Percentiles rank a stretch among this genome's conserved stretches.
Conservation (phyloP, 2,113 vertebrate species). For the Puntigrus tetrazona region DNA sequence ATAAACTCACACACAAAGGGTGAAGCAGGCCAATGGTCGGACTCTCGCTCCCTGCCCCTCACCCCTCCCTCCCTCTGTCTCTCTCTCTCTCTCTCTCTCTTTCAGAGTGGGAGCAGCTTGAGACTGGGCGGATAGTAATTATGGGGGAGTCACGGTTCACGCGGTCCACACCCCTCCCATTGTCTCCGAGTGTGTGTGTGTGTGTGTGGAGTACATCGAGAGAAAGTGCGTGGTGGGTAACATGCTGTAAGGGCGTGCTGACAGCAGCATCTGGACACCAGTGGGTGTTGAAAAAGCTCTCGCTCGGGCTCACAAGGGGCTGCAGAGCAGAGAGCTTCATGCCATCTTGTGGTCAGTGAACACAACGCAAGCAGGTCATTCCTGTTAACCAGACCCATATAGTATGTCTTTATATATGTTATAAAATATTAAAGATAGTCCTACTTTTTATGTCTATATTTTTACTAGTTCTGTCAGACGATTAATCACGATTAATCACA, state of each 20-base stretch:
- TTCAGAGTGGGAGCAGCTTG: conserved; percentile 58
- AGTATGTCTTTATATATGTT: neutral
- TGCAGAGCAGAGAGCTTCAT: conserved; percentile 14
- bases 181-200: conserved; percentile 51
- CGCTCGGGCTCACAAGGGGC: conserved; percentile 38
- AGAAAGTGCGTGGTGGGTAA: conserved; percentile 74
- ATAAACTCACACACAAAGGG: conserved; percentile 42
- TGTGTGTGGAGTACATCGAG: conserved; percentile 29
- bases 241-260: conserved; percentile 83
- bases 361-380: conserved; percentile 4
- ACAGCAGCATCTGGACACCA: conserved; percentile 87
- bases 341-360: conserved; percentile 61
- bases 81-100: neutral
- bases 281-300: conserved; percentile 83
- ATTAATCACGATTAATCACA: too few species aligned
- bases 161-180: conserved; percentile 41
- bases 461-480: too few species aligned
- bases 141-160: conserved; percentile 58
- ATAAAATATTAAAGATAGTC: too few species aligned
- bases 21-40: conserved; percentile 46
- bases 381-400: neutral
- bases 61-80: conserved; percentile 23
- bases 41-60: conserved; percentile 4
- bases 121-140: conserved; percentile 60
- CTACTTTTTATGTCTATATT: too few species aligned